phyloP scores from a whole-genome alignment of 30 jellyfish, hydroid and myxozoan species.

The Turritopsis rubra region DNA sequence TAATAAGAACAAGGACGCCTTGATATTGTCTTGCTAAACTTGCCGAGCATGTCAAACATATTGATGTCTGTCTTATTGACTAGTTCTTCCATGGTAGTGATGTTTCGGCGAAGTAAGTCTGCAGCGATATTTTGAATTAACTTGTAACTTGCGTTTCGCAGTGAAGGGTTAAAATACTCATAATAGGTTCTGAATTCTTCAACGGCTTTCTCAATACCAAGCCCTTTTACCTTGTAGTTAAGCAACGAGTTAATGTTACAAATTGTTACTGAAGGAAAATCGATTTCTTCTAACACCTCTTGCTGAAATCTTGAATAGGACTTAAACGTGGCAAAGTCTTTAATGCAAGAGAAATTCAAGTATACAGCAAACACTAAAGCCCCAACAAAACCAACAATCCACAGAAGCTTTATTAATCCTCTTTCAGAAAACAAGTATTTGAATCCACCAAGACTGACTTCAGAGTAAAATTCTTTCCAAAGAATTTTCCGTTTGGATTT shows the following conservation, averaged over 20 bases:
- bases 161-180: not conserved
- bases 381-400: not conserved
- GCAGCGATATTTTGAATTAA: not conserved
- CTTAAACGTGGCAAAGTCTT: not conserved
- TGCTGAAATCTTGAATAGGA: not conserved
- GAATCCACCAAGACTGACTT: not conserved
- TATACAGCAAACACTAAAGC: not conserved
- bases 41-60: not conserved
- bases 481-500: not conserved
- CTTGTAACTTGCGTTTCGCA: not conserved
- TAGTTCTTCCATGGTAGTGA: not conserved
- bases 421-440: not conserved
- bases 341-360: not conserved
- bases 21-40: not conserved
- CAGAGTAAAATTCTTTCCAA: not conserved
- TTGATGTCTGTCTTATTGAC: not conserved
- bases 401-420: not conserved
- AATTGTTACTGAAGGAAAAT: not conserved
- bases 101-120: not conserved
- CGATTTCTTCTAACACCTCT: not conserved
- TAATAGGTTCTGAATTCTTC: not conserved
- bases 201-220: not conserved
- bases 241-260: not conserved
- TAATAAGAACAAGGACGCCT: not conserved
- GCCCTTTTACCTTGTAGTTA: not conserved